Base-by-base conservation (phyloP, 1,140 invertebrate genomes). In the Hypothenemus hampei region DNA sequence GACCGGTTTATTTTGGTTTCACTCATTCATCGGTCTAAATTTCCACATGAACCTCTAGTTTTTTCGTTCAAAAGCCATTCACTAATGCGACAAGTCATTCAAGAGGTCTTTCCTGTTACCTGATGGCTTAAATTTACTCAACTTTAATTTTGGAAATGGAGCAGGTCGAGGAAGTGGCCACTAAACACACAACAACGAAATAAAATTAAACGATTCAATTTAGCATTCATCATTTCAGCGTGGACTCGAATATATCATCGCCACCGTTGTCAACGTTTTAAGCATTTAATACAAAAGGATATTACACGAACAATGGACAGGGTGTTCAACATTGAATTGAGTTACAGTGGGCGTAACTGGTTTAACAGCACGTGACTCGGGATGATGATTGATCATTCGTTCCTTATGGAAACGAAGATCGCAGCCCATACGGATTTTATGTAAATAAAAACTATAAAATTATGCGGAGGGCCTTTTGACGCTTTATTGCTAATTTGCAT, bases 401-500 rank as follows among this genome's bases (percentile, higher is more conserved):
- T 21, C 40, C 44, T 22, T 22, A 41, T 52, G 40, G 13, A 48
- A 57, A 57, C 57, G 57, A 60, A 60, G 58, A 60, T 56, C 57
- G 46, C 58, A 23, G 44, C 37, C 52, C 52, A 52, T 45, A 55
- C 24, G 35, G 23, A n/a, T n/a, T 47, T 55, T 55, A 55, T 57
- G 54, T 46, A 57, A 57, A 57, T 57, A 43, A 18, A 47, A 37
- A 39, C 43, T 55, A 55, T 55, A 55, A 55, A 55, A 55, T 54
- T 55, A 50, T 57, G 37, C 45, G 23, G 31, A 46, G 54, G 46
- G 36, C 21, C 54, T 48, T 46, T 51, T n/a, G n/a, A 51, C 48
- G 53, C 15, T 47, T 51, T 60, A 57, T 60, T 60, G 53, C 58
- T 60, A 60, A 60, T 60, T 60, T 60, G 48, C 58, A 60, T 60